Percentiles rank a stretch among this genome's conserved stretches.
phyloP scores from a whole-genome alignment of 2,113 vertebrate species.

The Rhinolophus sinicus region DNA sequence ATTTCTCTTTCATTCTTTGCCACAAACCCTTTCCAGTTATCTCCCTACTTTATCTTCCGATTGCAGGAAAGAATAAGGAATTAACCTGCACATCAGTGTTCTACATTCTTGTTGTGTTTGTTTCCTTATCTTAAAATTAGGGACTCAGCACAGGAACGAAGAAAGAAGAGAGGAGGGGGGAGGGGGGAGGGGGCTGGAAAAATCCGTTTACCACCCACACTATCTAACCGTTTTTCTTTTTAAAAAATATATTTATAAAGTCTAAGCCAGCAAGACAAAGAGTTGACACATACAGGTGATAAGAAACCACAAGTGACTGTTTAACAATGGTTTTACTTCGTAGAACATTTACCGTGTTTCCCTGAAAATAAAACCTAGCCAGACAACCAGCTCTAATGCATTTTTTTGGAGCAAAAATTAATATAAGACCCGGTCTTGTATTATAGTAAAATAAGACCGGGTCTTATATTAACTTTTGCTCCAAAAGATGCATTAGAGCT shows the following conservation, averaged over 20 bases:
- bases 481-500: too few species aligned
- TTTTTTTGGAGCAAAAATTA: too few species aligned
- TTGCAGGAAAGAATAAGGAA: constrained; percentile 42
- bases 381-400: too few species aligned
- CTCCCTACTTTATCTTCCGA: constrained; percentile 49
- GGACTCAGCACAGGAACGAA: constrained; percentile 22
- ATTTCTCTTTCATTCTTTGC: constrained; percentile 60
- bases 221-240: background rate
- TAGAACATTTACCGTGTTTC: background rate
- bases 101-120: background rate
- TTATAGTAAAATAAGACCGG: too few species aligned
- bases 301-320: background rate
- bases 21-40: constrained; percentile 42
- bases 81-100: background rate
- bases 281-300: background rate
- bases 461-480: too few species aligned
- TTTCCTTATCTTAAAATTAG: constrained; percentile 42
- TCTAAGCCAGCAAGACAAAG: background rate
- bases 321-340: background rate
- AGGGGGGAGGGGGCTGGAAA: background rate
- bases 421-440: too few species aligned
- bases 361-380: background rate
- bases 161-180: background rate
- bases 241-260: constrained; percentile 22
- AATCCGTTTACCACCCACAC: background rate